Percentiles rank a stretch among this genome's conserved stretches.
phyloP scores from a whole-genome alignment of 2,888 invertebrate genomes.

The Noctuana brunneofusca region DNA sequence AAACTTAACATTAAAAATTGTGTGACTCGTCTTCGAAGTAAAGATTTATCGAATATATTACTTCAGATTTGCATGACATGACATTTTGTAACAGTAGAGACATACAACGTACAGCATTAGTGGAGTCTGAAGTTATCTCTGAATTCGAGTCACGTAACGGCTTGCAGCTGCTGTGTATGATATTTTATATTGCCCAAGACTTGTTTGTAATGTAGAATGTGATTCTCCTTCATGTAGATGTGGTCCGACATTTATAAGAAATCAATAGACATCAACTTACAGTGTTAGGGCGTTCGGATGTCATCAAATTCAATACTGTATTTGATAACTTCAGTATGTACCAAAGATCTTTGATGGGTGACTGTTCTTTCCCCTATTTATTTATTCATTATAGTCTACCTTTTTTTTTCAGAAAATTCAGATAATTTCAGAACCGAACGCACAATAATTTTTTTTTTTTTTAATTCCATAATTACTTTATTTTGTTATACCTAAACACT shows the following conservation, averaged over 20 bases:
- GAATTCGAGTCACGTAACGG: slow-evolving; percentile 27
- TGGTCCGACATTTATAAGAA: not conserved
- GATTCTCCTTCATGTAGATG: slow-evolving; percentile 10
- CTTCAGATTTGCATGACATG: no score
- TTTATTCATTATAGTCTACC: no score
- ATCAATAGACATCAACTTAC: slow-evolving; percentile 4
- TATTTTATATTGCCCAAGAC: slow-evolving; percentile 20
- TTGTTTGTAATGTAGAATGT: slow-evolving; percentile 25
- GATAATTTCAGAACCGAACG: no score
- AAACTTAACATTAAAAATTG: no score
- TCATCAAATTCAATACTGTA: not conserved
- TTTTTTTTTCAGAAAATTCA: no score
- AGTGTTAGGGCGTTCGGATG: not conserved
- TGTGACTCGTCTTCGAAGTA: no score
- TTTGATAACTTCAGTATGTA: not conserved
- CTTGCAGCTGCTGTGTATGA: slow-evolving; percentile 21
- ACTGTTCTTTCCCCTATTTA: no score
- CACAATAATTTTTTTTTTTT: no score
- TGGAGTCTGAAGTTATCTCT: slow-evolving; percentile 7
- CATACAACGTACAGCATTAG: slow-evolving; percentile 9
- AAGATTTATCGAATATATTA: no score
- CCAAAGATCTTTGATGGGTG: not conserved
- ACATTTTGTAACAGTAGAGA: no score
- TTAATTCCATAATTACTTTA: no score
- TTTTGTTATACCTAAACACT: no score